phyloP scores from a whole-genome alignment of 2,797 vertebrate genomes.

The Fringilla coelebs region DNA sequence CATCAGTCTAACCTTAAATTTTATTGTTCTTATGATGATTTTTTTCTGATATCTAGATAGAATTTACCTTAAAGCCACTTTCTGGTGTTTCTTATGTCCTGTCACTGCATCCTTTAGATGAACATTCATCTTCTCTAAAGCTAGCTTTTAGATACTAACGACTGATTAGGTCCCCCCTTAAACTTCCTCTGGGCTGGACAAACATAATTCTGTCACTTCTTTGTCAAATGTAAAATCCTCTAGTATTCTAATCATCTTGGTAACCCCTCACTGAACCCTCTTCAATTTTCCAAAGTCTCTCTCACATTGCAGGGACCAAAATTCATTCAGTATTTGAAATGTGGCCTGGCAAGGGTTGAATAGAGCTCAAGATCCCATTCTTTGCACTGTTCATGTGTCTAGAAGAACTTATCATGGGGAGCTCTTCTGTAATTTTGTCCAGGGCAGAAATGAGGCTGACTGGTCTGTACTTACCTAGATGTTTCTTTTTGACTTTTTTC shows the following conservation, averaged over 20 bases:
- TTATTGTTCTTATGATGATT: neutral
- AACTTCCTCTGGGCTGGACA: neutral
- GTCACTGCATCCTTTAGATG: neutral
- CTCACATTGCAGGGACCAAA: neutral
- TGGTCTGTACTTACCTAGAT: neutral
- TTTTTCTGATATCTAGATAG: neutral
- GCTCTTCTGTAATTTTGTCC: neutral
- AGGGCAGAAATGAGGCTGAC: neutral
- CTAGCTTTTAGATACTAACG: neutral
- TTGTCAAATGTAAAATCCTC: neutral
- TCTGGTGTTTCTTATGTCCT: neutral
- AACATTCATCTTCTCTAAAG: neutral
- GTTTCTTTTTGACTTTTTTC: neutral
- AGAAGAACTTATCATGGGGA: neutral
- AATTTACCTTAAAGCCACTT: neutral
- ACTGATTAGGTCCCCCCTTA: neutral
- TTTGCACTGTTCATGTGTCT: neutral
- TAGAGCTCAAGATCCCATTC: neutral
- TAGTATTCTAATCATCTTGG: neutral
- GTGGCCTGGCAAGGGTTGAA: neutral
- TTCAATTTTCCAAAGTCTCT: neutral
- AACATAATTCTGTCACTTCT: neutral
- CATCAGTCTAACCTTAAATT: neutral
- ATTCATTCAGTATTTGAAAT: neutral
- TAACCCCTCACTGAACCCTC: neutral